These are phyloP conservation scores for Tauraco hartlaubi DNA, from an alignment of 2,797 vertebrate species.

Conservation along the genomic window DNA sequence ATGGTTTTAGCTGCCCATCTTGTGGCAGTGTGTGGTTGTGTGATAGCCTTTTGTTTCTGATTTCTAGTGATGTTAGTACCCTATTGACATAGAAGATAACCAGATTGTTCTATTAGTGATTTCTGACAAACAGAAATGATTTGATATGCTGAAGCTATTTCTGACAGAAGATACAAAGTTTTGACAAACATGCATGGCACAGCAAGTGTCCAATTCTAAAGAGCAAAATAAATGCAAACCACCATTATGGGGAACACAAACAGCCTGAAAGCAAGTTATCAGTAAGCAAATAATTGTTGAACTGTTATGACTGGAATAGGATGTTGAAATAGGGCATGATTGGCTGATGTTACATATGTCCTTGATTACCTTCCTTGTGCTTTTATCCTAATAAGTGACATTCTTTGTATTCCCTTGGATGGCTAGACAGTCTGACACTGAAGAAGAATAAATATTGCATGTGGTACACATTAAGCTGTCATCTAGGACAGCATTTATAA, in stretches of 20 bases:
- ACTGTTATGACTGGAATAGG: constrained; percentile 92
- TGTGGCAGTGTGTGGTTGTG: neutral
- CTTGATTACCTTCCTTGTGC: constrained; percentile 99
- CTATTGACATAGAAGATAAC: constrained; percentile 66
- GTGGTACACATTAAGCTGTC: constrained; percentile 99
- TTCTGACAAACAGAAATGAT: constrained; percentile 78
- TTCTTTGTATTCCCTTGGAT: constrained; percentile 99
- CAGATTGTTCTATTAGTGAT: constrained; percentile 72
- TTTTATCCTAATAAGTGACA: constrained; percentile 99
- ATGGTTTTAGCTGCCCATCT: neutral
- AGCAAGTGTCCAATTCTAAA: constrained; percentile 93
- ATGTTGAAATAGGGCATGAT: constrained; percentile 91
- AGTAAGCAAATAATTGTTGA: constrained; percentile 94
- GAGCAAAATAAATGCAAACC: constrained; percentile 97
- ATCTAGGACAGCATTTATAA: constrained; percentile 91
- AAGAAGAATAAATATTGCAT: constrained; percentile 99
- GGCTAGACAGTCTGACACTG: constrained; percentile 99
- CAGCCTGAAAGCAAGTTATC: constrained; percentile 96
- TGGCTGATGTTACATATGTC: constrained; percentile 99
- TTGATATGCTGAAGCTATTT: constrained; percentile 84
- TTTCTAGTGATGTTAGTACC: constrained; percentile 62
- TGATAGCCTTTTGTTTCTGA: constrained; percentile 57
- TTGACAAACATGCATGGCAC: constrained; percentile 88
- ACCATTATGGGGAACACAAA: constrained; percentile 92
- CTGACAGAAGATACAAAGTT: constrained; percentile 89